Evolutionary conservation across 2,888 invertebrate genomes (phyloP).

Genomic region (Endomychus coccineus): DNA sequence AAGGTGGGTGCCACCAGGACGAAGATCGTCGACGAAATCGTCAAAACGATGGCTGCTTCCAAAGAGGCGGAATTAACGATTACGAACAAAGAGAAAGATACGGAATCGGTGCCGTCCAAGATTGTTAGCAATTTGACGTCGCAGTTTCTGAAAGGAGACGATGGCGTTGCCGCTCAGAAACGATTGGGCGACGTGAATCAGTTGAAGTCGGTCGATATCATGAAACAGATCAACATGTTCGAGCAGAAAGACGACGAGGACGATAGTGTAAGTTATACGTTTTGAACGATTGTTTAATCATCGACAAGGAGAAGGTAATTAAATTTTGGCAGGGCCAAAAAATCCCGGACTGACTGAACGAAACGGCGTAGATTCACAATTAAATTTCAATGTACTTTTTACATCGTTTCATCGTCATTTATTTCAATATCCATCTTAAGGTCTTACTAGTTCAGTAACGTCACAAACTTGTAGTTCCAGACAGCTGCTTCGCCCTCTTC

Average conservation of each 20-base stretch:
- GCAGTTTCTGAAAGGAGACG: constrained; percentile 31
- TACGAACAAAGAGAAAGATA: constrained; percentile 27
- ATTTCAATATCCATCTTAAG: too few species aligned
- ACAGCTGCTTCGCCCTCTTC: too few species aligned
- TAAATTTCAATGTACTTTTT: too few species aligned
- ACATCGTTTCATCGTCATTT: too few species aligned
- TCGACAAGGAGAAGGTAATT: too few species aligned
- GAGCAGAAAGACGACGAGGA: constrained; percentile 30
- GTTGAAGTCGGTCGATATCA: constrained; percentile 34
- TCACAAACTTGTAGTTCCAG: too few species aligned
- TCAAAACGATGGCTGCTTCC: constrained; percentile 19
- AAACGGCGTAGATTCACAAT: too few species aligned
- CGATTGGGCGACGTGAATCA: constrained; percentile 28
- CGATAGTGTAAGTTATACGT: constrained; percentile 32
- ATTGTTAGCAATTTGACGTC: constrained; percentile 33
- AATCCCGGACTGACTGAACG: too few species aligned
- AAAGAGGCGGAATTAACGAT: constrained; percentile 20
- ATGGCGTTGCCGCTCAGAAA: constrained; percentile 24
- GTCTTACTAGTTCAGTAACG: too few species aligned
- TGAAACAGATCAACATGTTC: constrained; percentile 40
- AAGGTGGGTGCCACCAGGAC: constrained; percentile 6
- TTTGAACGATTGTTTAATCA: too few species aligned
- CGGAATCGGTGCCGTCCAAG: constrained; percentile 30
- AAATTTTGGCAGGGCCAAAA: too few species aligned
- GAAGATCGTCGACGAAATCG: constrained; percentile 13